Conservation (phyloP, 2,797 vertebrate species). For the Chloroceryle amazona region DNA sequence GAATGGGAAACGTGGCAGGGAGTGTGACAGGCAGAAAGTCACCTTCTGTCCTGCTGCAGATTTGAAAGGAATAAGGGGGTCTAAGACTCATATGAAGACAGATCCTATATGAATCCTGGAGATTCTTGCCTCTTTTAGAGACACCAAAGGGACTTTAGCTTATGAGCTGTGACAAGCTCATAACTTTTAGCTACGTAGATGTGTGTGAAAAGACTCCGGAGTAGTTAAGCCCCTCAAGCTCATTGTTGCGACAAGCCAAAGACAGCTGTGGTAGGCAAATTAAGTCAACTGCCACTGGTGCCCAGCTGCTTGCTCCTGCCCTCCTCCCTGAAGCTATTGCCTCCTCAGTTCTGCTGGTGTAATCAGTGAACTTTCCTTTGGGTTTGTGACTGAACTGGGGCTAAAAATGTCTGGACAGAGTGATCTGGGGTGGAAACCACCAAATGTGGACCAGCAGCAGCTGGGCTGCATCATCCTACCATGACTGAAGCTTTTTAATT, state of each 20-base stretch:
- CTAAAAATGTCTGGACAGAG: background rate
- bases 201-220: accelerated
- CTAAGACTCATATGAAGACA: background rate
- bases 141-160: background rate
- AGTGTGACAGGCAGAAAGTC: background rate
- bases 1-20: background rate
- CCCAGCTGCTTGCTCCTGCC: background rate
- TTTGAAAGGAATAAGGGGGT: background rate
- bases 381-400: background rate
- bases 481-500: background rate
- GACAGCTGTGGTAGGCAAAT: background rate
- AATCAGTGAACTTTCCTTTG: background rate
- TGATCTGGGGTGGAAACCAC: background rate
- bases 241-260: background rate
- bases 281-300: background rate
- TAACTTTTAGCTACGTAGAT: background rate
- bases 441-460: background rate
- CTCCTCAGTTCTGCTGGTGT: background rate
- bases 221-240: background rate
- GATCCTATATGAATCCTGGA: background rate
- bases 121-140: background rate
- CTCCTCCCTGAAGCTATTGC: background rate
- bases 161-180: background rate
- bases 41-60: background rate
- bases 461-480: background rate